Evolutionary conservation across 2,888 invertebrate genomes (phyloP).

Genomic region (Branchipolynoe longqiensis): DNA sequence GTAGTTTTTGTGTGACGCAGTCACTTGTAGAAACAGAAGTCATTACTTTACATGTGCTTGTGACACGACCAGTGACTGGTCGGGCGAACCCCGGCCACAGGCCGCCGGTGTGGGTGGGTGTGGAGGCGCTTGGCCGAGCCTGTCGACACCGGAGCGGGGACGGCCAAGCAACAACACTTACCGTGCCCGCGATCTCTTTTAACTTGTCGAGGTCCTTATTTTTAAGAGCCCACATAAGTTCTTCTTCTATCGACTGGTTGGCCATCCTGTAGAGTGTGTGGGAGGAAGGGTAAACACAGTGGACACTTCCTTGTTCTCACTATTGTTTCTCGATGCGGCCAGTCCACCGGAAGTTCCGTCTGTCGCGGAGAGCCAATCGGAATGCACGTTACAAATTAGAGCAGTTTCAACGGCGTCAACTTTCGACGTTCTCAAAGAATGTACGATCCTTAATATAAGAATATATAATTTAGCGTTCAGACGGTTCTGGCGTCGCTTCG

Average conservation of each 20-base stretch:
- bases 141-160: neutral
- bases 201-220: conserved; percentile 41
- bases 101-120: too few relatives aligned
- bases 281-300: neutral
- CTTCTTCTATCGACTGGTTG: neutral
- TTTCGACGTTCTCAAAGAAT: too few relatives aligned
- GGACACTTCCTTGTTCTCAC: conserved; percentile 38
- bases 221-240: conserved; percentile 42
- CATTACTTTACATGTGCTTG: too few relatives aligned
- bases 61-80: too few relatives aligned
- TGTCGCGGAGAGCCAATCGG: neutral
- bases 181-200: conserved; percentile 29
- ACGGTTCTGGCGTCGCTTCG: too few relatives aligned
- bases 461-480: too few relatives aligned
- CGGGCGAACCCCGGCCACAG: conserved; percentile 12
- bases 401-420: too few relatives aligned
- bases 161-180: neutral
- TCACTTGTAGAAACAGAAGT: too few relatives aligned
- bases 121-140: too few relatives aligned
- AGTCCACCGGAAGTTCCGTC: conserved; percentile 29
- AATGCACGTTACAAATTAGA: conserved; percentile 7
- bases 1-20: too few relatives aligned
- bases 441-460: too few relatives aligned
- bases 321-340: conserved; percentile 50
- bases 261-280: neutral